Conservation (phyloP, 2,113 vertebrate species). For the Psittacara wagleri region DNA sequence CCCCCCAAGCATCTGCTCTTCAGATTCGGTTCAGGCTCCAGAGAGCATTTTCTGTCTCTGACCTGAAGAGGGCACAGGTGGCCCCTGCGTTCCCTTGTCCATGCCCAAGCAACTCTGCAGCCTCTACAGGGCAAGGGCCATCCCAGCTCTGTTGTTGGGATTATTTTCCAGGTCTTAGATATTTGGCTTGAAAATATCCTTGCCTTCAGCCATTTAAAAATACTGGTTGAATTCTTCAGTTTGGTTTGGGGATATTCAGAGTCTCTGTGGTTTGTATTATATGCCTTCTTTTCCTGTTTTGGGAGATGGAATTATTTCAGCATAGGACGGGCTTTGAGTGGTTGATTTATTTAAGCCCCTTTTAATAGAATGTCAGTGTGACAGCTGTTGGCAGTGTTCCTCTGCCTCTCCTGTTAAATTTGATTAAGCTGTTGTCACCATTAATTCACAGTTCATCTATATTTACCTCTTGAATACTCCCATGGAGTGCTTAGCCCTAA, state of each 20-base stretch:
- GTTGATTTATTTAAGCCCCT: conserved; percentile 14
- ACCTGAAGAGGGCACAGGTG: neutral
- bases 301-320: neutral
- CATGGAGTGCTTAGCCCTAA: neutral
- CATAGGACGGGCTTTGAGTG: neutral
- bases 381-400: conserved; percentile 32
- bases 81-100: accelerated
- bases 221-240: neutral
- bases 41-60: neutral
- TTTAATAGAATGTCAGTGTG: neutral
- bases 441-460: conserved; percentile 33
- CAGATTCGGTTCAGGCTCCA: neutral
- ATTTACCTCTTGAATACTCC: neutral
- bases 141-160: neutral
- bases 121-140: neutral
- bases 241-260: neutral
- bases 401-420: neutral
- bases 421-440: conserved; percentile 46
- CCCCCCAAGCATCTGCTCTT: neutral
- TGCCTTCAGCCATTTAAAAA: neutral
- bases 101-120: neutral
- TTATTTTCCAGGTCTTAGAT: neutral
- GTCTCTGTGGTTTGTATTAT: neutral
- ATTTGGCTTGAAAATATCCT: neutral
- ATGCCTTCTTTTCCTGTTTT: neutral